Conservation (phyloP, 2,888 invertebrate genomes). For the Gryllus longicercus region DNA sequence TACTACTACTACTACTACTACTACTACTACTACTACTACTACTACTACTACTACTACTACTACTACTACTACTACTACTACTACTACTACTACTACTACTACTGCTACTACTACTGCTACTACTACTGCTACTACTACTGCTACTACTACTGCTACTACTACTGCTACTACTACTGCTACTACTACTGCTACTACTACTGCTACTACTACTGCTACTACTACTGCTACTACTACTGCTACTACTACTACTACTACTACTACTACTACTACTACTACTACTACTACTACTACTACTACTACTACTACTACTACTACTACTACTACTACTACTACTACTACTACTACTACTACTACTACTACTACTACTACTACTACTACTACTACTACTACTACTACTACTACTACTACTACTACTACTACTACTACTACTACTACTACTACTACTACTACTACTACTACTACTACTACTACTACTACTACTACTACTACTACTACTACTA, state of each 20-base stretch:
- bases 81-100: too few species aligned
- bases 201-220: not conserved
- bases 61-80: too few species aligned
- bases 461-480: constrained; percentile 35
- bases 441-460: constrained; percentile 33
- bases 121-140: not conserved
- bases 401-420: constrained; percentile 24
- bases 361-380: not conserved
- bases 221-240: not conserved
- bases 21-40: too few species aligned
- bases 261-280: not conserved
- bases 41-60: too few species aligned
- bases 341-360: not conserved
- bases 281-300: not conserved
- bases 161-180: not conserved
- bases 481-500: too few species aligned
- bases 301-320: not conserved
- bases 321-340: not conserved
- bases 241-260: not conserved
- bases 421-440: constrained; percentile 33
- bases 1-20: too few species aligned
- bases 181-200: not conserved
- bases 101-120: constrained; percentile 34
- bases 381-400: not conserved
- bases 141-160: not conserved